Evolutionary conservation across 2,113 vertebrate genomes (phyloP).

Genomic region (Mus musculus): GRCm39 chr12:91650501-91651000

Average conservation of each 20-base stretch:
- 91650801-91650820: not conserved
- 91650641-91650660: not conserved
- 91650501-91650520: conserved; percentile 38
- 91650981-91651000: not conserved
- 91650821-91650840: not conserved
- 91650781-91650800: not conserved
- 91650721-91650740: not conserved
- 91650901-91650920: not conserved
- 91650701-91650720: not conserved
- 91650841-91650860: not conserved
- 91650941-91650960: rapidly evolving
- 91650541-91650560: not conserved
- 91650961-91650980: not conserved
- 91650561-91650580: not conserved
- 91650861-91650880: not conserved
- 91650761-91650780: conserved; percentile 24
- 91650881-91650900: not conserved
- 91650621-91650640: not conserved
- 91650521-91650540: not conserved
- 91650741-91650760: not conserved
- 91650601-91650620: not conserved
- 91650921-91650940: not conserved
- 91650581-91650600: not conserved
- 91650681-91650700: not conserved
- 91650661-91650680: not conserved